phyloP scores from a whole-genome alignment of 2,113 vertebrate genomes.

The Pachypanchax playfairii region DNA sequence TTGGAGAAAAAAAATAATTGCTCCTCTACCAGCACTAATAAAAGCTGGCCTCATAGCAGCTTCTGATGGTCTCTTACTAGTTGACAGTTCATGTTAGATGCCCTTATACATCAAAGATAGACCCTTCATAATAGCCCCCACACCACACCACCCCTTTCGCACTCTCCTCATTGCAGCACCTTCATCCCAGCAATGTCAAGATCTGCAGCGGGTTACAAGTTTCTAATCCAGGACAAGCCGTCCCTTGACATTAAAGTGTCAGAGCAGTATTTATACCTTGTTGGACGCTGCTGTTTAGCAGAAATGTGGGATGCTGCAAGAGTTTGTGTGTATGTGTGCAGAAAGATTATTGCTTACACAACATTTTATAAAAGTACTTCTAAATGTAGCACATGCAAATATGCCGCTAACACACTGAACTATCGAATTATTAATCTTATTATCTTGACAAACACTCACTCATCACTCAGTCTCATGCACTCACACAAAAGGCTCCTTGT shows the following conservation, averaged over 20 bases:
- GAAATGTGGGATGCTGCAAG: slow-evolving; percentile 26
- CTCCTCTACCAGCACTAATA: slow-evolving; percentile 42
- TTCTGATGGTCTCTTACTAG: slow-evolving; percentile 37
- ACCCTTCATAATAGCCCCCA: slow-evolving; percentile 53
- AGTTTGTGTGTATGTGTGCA: slow-evolving; percentile 45
- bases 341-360: slow-evolving; percentile 85
- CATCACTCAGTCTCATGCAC: slow-evolving; percentile 17
- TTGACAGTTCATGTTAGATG: slow-evolving; percentile 70
- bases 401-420: slow-evolving; percentile 7
- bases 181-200: slow-evolving; percentile 85
- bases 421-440: slow-evolving; percentile 33
- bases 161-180: slow-evolving; percentile 69
- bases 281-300: slow-evolving; percentile 59
- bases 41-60: slow-evolving; percentile 57
- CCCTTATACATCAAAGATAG: slow-evolving; percentile 75
- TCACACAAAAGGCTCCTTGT: slow-evolving; percentile 67
- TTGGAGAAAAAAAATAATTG: slow-evolving; percentile 20
- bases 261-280: slow-evolving; percentile 91
- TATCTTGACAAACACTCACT: slow-evolving; percentile 32
- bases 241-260: slow-evolving; percentile 97
- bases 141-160: slow-evolving; percentile 16
- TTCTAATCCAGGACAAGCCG: slow-evolving; percentile 94
- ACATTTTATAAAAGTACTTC: slow-evolving; percentile 91
- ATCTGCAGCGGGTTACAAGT: slow-evolving; percentile 83
- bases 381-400: slow-evolving; percentile 74